phyloP scores from a whole-genome alignment of 1,140 invertebrate genomes.

The Trichomalopsis sarcophagae region DNA sequence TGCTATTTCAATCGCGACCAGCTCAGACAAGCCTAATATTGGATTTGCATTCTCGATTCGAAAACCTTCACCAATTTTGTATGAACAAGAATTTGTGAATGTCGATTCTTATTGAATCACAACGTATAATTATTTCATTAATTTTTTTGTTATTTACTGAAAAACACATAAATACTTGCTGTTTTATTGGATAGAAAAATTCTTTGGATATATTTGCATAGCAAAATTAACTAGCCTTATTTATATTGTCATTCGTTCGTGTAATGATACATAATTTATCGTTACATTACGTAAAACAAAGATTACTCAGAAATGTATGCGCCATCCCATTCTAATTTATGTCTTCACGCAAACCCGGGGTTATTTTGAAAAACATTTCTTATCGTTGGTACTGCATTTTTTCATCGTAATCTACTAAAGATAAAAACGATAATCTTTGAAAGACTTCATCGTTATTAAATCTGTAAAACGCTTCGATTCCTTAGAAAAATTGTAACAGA shows the following conservation, averaged over 20 bases:
- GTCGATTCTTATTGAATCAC: no score
- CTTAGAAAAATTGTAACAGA: constrained; percentile 6
- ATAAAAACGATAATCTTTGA: no score
- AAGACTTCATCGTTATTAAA: no score
- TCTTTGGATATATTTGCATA: no score
- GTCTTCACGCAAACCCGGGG: not conserved
- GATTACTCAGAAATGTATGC: not conserved
- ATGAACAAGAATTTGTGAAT: not conserved
- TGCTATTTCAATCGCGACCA: not conserved
- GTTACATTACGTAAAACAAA: not conserved
- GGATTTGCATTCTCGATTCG: not conserved
- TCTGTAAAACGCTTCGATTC: not conserved
- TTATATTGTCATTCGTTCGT: not conserved
- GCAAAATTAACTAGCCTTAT: not conserved
- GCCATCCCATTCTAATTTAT: not conserved
- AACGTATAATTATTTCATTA: no score
- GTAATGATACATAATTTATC: not conserved
- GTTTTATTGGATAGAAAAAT: no score
- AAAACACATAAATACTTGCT: no score
- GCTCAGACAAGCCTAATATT: not conserved
- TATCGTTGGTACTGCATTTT: no score
- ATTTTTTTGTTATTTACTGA: no score
- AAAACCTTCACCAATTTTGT: not conserved
- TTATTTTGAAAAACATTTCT: no score
- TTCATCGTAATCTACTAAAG: not conserved